Base-by-base conservation (phyloP, 2,113 vertebrate species). In the Sturnus vulgaris region DNA sequence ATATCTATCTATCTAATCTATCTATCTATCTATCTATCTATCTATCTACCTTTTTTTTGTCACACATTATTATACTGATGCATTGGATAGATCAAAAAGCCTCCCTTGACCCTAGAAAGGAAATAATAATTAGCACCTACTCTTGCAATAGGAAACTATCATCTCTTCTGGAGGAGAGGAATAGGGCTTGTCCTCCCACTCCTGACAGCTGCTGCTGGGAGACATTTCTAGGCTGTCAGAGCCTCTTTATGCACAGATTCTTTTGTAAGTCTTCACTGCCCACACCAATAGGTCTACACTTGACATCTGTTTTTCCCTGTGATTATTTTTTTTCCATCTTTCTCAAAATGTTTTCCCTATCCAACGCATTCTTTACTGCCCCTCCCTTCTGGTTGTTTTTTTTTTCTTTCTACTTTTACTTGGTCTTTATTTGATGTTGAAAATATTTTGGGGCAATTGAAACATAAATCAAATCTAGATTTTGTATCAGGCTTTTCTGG, bases 181-280 rank as follows among this genome's bases (percentile, higher is more conserved):
- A 42, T 9, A 60, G 27, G 49, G 27, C 56, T 95, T 69, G 33
- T 96, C 61, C 60, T 90, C 82, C 64, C 40, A 42, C 44, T 96
- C 69, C 76, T 96, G 94, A 93, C 92, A 96, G 90, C 82, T 92
- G 82, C 93, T 88, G 86, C 88, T 94, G 90, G 30, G 96, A 95
- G 79, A 88, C n/a, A 88, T 90, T 92, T 94, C 82, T 81, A 49
- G 57, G 85, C 85, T 90, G 85, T 92, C 92, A 96, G 85, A 96
- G 72, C 33, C 76, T 77, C 40, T 91, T 90, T 82, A 83, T 78
- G 31, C 85, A 40, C 82, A 90, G 60, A 94, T 93, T 93, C 68
- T 72, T 88, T 92, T 83, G 33, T 70, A 92, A 86, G 47, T 81
- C 85, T 78, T 90, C 85, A 81, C 69, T 90, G 52, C 59, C 23